Conservation (phyloP, 2,888 invertebrate species). For the Tuta absoluta region DNA sequence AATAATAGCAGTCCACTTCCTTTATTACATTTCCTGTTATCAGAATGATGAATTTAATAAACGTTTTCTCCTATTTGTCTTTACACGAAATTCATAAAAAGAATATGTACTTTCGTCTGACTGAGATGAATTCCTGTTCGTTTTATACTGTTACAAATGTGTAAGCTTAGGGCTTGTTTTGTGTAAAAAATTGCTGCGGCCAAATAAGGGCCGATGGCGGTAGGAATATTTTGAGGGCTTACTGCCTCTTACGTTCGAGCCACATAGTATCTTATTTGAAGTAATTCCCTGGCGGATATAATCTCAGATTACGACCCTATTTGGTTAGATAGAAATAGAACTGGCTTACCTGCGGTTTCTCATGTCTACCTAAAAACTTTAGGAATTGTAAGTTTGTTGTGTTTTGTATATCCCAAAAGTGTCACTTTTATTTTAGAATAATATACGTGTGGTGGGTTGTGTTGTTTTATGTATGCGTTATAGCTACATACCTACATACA, state of each 20-base stretch:
- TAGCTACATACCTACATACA: no score
- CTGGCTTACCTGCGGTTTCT: conserved; percentile 8
- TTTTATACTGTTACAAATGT: conserved; percentile 50
- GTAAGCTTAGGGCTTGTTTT: conserved; percentile 47
- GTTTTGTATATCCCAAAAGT: no score
- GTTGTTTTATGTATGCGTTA: not conserved
- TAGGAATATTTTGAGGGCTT: conserved; percentile 45
- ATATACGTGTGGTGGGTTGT: not conserved
- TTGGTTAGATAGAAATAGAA: conserved; percentile 12
- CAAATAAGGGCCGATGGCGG: conserved; percentile 37
- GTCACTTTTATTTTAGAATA: no score
- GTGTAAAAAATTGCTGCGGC: conserved; percentile 44
- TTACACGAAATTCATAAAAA: conserved; percentile 19
- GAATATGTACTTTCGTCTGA: conserved; percentile 8
- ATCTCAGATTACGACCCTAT: conserved; percentile 30
- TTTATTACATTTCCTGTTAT: conserved; percentile 8
- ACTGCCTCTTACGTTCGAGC: conserved; percentile 43
- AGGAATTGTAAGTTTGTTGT: not conserved
- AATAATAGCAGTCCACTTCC: conserved; percentile 10
- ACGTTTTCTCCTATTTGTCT: conserved; percentile 26
- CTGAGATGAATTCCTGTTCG: conserved; percentile 29
- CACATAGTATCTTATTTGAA: conserved; percentile 52
- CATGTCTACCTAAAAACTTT: not conserved
- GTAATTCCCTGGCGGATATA: conserved; percentile 47
- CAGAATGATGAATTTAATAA: conserved; percentile 23